Conservation (phyloP, 2,888 invertebrate genomes). For the Ryuthela nishihirai region DNA sequence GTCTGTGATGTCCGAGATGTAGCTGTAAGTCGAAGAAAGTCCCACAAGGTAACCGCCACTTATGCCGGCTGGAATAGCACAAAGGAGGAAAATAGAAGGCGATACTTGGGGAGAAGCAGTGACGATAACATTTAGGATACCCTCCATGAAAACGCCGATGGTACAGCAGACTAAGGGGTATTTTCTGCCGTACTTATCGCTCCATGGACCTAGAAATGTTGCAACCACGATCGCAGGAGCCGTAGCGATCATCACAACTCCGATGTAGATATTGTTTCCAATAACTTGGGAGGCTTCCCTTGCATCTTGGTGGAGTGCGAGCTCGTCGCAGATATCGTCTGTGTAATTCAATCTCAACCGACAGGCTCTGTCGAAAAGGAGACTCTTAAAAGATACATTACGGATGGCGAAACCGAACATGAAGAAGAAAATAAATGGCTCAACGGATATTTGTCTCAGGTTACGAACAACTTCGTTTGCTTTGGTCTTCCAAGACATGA, state of each 20-base stretch:
- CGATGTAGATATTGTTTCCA: conserved; percentile 17
- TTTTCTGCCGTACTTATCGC: conserved; percentile 33
- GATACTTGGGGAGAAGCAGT: conserved; percentile 11
- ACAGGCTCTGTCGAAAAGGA: conserved; percentile 17
- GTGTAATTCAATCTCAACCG: not conserved
- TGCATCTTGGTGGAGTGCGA: not conserved
- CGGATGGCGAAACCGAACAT: conserved; percentile 7
- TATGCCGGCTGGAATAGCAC: conserved; percentile 8
- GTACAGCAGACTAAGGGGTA: conserved; percentile 19
- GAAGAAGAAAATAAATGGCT: conserved; percentile 16
- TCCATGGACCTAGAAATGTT: conserved; percentile 28
- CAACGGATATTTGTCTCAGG: conserved; percentile 4
- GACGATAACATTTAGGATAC: conserved; percentile 1
- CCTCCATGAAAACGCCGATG: conserved; percentile 15
- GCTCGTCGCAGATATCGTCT: conserved; percentile 7
- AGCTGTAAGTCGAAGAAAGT: conserved; percentile 29
- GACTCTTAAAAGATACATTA: conserved; percentile 12
- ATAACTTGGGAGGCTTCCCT: not conserved
- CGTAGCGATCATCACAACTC: conserved; percentile 6
- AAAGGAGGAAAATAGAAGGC: conserved; percentile 9
- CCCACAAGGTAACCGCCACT: conserved; percentile 25
- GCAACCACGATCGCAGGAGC: conserved; percentile 14
- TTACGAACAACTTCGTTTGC: not conserved
- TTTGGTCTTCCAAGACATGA: too few species aligned
- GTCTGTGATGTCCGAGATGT: conserved; percentile 27